Evolutionary conservation across 23 tunicate species (phyloP).

Genomic region (Ascidia mentula): DNA sequence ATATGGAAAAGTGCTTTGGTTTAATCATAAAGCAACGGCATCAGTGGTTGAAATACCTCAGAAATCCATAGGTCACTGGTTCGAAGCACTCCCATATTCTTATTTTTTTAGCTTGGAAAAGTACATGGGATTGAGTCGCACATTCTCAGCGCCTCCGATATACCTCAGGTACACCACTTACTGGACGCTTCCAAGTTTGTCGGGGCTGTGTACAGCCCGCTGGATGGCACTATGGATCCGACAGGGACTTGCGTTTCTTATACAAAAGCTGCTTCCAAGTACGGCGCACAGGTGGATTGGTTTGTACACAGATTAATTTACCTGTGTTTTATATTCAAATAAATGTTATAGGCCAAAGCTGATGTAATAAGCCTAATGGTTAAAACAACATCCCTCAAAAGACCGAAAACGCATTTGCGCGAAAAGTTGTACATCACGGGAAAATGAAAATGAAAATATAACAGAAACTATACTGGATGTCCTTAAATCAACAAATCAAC

Average conservation of each 20-base stretch:
- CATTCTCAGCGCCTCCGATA: conserved; percentile 49
- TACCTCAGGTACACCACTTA: conserved; percentile 62
- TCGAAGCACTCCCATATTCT: background rate
- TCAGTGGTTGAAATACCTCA: background rate
- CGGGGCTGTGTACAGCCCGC: conserved; percentile 74
- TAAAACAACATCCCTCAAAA: too few species aligned
- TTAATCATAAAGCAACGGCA: conserved; percentile 13
- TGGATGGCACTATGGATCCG: conserved; percentile 89
- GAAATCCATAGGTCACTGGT: background rate
- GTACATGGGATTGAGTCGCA: conserved; percentile 64
- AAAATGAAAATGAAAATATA: too few species aligned
- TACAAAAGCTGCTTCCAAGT: conserved; percentile 74
- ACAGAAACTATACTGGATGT: too few species aligned
- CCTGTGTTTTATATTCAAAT: too few species aligned
- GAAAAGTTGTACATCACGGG: too few species aligned
- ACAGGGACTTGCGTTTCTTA: conserved; percentile 72
- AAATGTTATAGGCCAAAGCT: too few species aligned
- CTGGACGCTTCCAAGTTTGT: conserved; percentile 52
- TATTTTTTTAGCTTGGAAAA: conserved; percentile 50
- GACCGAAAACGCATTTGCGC: too few species aligned
- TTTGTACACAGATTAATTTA: too few species aligned
- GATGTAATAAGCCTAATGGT: too few species aligned
- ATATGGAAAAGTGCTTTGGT: too few species aligned
- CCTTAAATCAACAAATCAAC: too few species aligned
- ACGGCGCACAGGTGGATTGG: conserved; percentile 84